phyloP scores from a whole-genome alignment of 2,888 invertebrate species.

The Ormyrus labotus region DNA sequence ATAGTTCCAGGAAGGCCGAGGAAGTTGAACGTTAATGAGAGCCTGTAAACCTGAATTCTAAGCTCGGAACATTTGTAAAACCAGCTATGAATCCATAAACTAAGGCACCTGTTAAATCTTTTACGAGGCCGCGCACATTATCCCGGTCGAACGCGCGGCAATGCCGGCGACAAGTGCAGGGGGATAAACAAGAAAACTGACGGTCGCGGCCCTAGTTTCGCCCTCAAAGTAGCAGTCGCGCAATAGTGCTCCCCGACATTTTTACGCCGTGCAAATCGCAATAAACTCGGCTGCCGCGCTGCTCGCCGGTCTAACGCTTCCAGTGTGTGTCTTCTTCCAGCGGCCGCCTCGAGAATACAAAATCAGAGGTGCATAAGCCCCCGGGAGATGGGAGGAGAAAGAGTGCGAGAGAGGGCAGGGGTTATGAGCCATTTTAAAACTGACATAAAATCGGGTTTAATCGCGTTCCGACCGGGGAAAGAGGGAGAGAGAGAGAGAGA shows the following conservation, averaged over 20 bases:
- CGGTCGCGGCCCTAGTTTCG: neutral
- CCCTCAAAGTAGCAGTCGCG: neutral
- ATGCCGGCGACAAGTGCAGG: slow-evolving; percentile 23
- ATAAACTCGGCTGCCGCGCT: neutral
- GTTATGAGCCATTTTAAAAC: slow-evolving; percentile 67
- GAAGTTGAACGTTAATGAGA: too few species aligned
- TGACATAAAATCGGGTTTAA: slow-evolving; percentile 70
- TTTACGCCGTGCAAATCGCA: slow-evolving; percentile 12
- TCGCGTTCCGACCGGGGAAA: slow-evolving; percentile 58
- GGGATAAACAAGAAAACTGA: slow-evolving; percentile 41
- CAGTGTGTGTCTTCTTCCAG: neutral
- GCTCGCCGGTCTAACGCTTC: too few species aligned
- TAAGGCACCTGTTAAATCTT: slow-evolving; percentile 1
- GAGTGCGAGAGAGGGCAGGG: slow-evolving; percentile 22
- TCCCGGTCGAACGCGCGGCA: slow-evolving; percentile 1
- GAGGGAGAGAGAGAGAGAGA: neutral
- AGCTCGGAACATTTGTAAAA: slow-evolving; percentile 35
- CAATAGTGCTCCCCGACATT: neutral
- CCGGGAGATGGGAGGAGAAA: slow-evolving; percentile 20
- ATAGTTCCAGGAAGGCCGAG: too few species aligned
- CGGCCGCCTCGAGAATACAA: slow-evolving; percentile 44
- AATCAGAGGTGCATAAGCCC: slow-evolving; percentile 47
- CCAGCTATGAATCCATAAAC: slow-evolving; percentile 34
- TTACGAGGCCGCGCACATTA: slow-evolving; percentile 20
- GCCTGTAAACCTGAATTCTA: too few species aligned